Evolutionary conservation across 1,140 invertebrate species (phyloP).

Genomic region (Caenorhabditis latens): DNA sequence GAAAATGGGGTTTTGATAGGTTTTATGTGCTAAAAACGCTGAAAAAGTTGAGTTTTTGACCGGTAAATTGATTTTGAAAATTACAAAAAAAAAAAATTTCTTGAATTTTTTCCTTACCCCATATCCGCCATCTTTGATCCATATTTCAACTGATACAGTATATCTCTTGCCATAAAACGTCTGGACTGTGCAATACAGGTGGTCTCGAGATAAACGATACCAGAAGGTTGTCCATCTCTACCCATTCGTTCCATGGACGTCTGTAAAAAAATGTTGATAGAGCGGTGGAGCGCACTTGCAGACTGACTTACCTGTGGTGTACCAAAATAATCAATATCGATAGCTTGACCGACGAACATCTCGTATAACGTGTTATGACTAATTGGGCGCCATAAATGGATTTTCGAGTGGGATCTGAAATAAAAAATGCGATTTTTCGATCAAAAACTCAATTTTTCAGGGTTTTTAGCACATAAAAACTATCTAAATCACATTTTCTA

Average conservation of each 20-base stretch:
- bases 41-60: background rate
- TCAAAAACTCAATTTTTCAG: background rate
- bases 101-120: background rate
- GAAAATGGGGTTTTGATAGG: too few species aligned
- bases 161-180: constrained; percentile 29
- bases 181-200: constrained; percentile 1
- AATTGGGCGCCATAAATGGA: constrained; percentile 10
- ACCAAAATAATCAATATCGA: constrained; percentile 33
- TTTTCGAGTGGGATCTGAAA: constrained; percentile 13
- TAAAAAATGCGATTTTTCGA: too few species aligned
- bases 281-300: background rate
- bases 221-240: constrained; percentile 13
- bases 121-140: constrained; percentile 35
- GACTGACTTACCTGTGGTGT: background rate
- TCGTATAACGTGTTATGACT: constrained; percentile 34
- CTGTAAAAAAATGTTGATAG: background rate
- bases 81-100: background rate
- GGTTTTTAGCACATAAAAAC: too few species aligned
- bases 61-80: too few species aligned
- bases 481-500: background rate
- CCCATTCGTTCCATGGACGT: constrained; percentile 15
- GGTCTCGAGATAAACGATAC: background rate
- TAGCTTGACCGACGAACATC: constrained; percentile 32
- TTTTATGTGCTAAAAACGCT: too few species aligned
- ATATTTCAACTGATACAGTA: constrained; percentile 43